Evolutionary conservation across 2,113 vertebrate genomes (phyloP), one percentile per base, ranked within the genome.

Genomic region (Calidris pugnax): DNA sequence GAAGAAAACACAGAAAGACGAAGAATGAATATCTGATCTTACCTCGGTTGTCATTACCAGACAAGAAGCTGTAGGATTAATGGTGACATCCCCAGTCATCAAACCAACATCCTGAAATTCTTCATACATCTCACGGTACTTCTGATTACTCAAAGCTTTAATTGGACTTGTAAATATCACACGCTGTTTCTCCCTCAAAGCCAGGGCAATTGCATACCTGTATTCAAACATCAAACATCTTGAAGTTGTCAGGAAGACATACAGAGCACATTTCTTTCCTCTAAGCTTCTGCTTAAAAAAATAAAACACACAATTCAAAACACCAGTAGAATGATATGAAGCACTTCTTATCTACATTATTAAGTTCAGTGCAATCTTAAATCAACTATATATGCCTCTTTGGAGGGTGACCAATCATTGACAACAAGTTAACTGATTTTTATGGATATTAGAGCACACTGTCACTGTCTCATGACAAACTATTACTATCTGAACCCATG

Each of bases 151-250:
- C 69, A 99, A 95, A 84, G 99, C 99, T 97, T 99, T 99, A 96
- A 99, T 99, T 71, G 99, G 99, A 95, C 99, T 99, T 50, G 99
- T 99, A 98, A 99, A 99, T 98, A 99, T 99, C 80, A 99, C 99
- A 50, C 99, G 98, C 94, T 99, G 99, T 88, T 99, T 99, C 64
- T 99, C 99, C 69, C 99, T 98, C 90, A 99, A 98, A 66, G 99
- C 99, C 78, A 99, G 93, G 10, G 99, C 99, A 50, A 99, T 99
- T 55, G 99, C 99, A 93, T 99, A 99, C 85, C 99, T 99, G 91
- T 41, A 66, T 68, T 75, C 21, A 91, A 89, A 82, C 22, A 48
- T 87, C 18, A 33, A 9, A 35, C 76, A 19, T 21, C 30, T n/a
- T 48, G 59, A 55, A 77, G 27, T 14, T 48, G 27, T 18, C 66